Evolutionary conservation across 2,888 invertebrate genomes (phyloP).

Genomic region (Cinara cedri): DNA sequence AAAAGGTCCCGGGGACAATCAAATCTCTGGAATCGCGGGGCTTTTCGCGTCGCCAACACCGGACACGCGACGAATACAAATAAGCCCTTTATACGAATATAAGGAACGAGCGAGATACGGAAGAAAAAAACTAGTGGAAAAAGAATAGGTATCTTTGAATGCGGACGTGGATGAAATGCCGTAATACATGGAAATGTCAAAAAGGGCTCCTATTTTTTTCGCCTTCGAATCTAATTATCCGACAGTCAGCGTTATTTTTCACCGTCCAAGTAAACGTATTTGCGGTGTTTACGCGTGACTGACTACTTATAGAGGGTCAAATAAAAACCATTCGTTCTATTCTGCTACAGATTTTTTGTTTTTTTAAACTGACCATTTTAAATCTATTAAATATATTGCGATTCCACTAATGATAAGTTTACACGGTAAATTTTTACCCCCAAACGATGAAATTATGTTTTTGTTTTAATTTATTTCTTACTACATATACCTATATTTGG

Average conservation of each 20-base stretch:
- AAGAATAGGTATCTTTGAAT: slow-evolving; percentile 40
- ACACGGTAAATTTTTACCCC: no score
- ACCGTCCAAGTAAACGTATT: slow-evolving; percentile 28
- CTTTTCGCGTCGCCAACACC: slow-evolving; percentile 51
- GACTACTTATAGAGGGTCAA: neutral
- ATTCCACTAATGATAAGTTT: no score
- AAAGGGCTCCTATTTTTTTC: slow-evolving; percentile 24
- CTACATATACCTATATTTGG: no score
- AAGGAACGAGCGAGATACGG: neutral
- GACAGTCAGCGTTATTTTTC: slow-evolving; percentile 45
- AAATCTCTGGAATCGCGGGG: slow-evolving; percentile 53
- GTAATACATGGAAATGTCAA: slow-evolving; percentile 53
- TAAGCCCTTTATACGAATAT: slow-evolving; percentile 44
- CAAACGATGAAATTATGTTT: no score
- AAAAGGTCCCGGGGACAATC: slow-evolving; percentile 54
- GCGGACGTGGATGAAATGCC: slow-evolving; percentile 50
- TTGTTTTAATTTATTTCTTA: no score
- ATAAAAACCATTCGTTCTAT: slow-evolving; percentile 9
- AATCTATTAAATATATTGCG: no score
- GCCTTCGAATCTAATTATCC: slow-evolving; percentile 41
- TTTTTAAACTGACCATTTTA: neutral
- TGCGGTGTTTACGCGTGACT: slow-evolving; percentile 41
- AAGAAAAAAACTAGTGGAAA: slow-evolving; percentile 1
- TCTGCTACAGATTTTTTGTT: neutral
- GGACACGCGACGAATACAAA: slow-evolving; percentile 56